Percentiles rank a stretch among this genome's conserved stretches.
Conservation (phyloP, 2,797 vertebrate genomes). For the Eptatretus atami region DNA sequence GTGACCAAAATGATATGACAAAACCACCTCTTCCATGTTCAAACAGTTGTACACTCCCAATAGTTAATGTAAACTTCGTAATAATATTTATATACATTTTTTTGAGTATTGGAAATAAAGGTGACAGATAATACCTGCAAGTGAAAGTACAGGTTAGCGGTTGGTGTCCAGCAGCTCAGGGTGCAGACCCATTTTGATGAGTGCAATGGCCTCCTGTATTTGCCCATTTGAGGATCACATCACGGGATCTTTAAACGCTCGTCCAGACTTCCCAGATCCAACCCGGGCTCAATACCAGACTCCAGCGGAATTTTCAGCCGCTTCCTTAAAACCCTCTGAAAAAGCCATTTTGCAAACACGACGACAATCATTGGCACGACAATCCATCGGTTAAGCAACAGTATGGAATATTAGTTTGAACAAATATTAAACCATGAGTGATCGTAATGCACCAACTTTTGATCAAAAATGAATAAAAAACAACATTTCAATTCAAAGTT, state of each 20-base stretch:
- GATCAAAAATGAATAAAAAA: no score
- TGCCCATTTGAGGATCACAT: constrained; percentile 92
- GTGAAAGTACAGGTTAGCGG: constrained; percentile 84
- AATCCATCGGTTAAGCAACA: constrained; percentile 8
- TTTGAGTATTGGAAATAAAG: background rate
- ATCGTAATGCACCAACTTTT: background rate
- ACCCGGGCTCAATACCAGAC: constrained; percentile 80
- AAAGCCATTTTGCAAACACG: constrained; percentile 8
- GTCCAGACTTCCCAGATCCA: constrained; percentile 73
- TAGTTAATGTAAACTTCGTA: background rate
- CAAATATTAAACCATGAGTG: no score
- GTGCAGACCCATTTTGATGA: constrained; percentile 84
- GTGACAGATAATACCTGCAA: constrained; percentile 33
- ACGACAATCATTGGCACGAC: constrained; percentile 6
- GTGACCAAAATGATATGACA: no score
- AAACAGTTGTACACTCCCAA: background rate
- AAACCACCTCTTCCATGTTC: no score
- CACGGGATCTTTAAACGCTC: constrained; percentile 88
- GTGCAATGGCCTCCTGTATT: constrained; percentile 72
- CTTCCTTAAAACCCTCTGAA: constrained; percentile 89
- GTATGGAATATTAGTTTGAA: background rate
- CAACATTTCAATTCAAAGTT: background rate
- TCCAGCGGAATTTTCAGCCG: constrained; percentile 93
- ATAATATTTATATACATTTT: background rate
- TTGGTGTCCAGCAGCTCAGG: constrained; percentile 82